phyloP scores from a whole-genome alignment of 2,797 vertebrate genomes.

The Cossypha caffra region DNA sequence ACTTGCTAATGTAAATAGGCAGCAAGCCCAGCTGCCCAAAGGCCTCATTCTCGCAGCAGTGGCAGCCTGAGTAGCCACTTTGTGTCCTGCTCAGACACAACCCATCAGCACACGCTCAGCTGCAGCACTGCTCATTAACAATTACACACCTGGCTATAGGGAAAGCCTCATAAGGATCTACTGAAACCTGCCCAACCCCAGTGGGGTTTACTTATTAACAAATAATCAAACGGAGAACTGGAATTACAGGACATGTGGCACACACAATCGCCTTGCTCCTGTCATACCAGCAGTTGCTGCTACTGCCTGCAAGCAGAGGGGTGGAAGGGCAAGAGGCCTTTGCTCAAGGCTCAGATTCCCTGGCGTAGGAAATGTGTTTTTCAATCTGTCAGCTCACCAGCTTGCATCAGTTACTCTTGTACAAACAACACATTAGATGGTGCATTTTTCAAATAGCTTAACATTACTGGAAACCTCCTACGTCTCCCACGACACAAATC shows the following conservation, averaged over 20 bases:
- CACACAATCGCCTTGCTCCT: not conserved
- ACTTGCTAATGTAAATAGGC: not conserved
- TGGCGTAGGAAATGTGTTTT: accelerated
- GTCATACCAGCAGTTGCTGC: accelerated
- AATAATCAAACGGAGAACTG: not conserved
- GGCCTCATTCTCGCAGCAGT: accelerated
- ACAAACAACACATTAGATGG: not conserved
- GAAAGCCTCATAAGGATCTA: not conserved
- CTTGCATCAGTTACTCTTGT: not conserved
- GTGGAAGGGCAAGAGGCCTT: accelerated
- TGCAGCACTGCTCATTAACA: not conserved
- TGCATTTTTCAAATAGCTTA: not conserved
- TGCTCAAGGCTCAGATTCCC: not conserved
- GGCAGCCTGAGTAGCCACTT: not conserved
- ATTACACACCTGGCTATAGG: not conserved
- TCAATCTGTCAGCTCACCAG: not conserved
- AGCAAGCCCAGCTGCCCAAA: not conserved
- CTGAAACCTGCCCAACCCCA: not conserved
- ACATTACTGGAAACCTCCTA: not conserved
- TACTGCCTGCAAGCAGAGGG: not conserved
- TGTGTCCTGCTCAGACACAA: not conserved
- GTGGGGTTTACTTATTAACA: conserved; percentile 59
- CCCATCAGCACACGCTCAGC: accelerated
- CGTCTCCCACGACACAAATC: not conserved
- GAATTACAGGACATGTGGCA: not conserved